phyloP scores from a whole-genome alignment of 1,140 invertebrate species.

The Heliconius himera region DNA sequence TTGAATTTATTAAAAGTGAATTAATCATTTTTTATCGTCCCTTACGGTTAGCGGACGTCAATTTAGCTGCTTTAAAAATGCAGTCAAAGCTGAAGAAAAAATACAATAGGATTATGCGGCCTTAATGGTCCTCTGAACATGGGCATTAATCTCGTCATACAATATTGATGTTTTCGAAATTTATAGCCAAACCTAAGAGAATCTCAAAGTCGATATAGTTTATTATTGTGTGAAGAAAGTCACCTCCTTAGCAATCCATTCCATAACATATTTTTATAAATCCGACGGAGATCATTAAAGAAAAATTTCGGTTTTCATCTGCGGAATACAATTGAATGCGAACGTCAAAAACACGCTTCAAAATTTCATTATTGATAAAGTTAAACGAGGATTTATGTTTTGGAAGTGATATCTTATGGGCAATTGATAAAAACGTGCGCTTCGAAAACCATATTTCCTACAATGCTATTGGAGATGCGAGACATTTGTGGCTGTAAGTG shows the following conservation, averaged over 20 bases:
- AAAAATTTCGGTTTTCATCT: slow-evolving; percentile 64
- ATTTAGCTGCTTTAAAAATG: slow-evolving; percentile 62
- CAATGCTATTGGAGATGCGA: background rate
- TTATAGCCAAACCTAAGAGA: slow-evolving; percentile 67
- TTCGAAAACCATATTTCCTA: background rate
- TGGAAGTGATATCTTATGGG: slow-evolving; percentile 4
- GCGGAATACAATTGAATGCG: slow-evolving; percentile 79
- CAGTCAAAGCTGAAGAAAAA: slow-evolving; percentile 66
- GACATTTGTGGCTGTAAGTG: too few species aligned
- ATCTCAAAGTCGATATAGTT: slow-evolving; percentile 74
- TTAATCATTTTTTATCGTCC: slow-evolving; percentile 48
- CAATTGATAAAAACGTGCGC: slow-evolving; percentile 22
- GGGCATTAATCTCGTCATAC: slow-evolving; percentile 80
- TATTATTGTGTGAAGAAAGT: slow-evolving; percentile 78
- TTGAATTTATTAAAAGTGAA: slow-evolving; percentile 42
- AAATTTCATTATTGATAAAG: slow-evolving; percentile 64
- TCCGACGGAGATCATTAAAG: slow-evolving; percentile 66
- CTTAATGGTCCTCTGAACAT: slow-evolving; percentile 76
- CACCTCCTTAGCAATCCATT: slow-evolving; percentile 63
- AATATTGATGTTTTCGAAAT: slow-evolving; percentile 79
- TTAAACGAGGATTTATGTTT: slow-evolving; percentile 22
- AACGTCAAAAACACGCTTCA: slow-evolving; percentile 70
- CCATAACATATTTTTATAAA: slow-evolving; percentile 74
- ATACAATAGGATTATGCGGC: slow-evolving; percentile 76
- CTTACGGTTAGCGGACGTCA: slow-evolving; percentile 55